Percentiles rank a stretch among this genome's conserved stretches.
Conservation (phyloP, 2,113 vertebrate genomes). For the Corythaeola cristata region DNA sequence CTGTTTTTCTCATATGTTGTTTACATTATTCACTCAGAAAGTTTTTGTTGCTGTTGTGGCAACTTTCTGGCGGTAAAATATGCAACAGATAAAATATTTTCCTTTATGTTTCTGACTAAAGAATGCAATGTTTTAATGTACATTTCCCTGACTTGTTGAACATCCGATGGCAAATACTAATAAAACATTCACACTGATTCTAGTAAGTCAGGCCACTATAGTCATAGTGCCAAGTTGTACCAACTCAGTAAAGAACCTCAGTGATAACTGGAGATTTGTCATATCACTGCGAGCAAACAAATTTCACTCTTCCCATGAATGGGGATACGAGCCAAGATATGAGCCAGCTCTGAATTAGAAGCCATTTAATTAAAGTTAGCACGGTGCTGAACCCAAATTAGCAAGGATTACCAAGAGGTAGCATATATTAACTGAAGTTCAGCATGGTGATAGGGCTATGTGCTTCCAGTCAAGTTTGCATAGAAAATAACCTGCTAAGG, state of each 20-base stretch:
- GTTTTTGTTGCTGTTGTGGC: neutral
- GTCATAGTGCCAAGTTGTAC: neutral
- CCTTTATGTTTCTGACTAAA: neutral
- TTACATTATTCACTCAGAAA: neutral
- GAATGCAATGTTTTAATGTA: neutral
- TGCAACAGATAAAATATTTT: neutral
- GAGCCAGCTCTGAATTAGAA: slow-evolving; percentile 16
- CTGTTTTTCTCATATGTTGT: neutral
- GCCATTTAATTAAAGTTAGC: slow-evolving; percentile 44
- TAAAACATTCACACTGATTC: neutral
- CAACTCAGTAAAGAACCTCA: neutral
- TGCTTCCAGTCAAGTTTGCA: neutral
- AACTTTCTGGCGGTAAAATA: neutral
- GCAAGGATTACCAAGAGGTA: slow-evolving; percentile 1
- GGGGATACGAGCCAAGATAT: neutral
- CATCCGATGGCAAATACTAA: neutral
- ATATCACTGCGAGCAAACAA: neutral
- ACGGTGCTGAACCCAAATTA: slow-evolving; percentile 14
- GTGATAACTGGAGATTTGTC: neutral
- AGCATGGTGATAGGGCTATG: neutral
- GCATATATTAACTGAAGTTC: neutral
- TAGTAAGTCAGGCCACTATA: neutral
- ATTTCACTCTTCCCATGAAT: neutral
- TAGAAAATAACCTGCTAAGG: neutral
- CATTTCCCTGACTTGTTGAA: neutral